Evolutionary conservation across 23 tunicate species (phyloP), one percentile per base, ranked within the genome.

Genomic region (Halocynthia aurantium): DNA sequence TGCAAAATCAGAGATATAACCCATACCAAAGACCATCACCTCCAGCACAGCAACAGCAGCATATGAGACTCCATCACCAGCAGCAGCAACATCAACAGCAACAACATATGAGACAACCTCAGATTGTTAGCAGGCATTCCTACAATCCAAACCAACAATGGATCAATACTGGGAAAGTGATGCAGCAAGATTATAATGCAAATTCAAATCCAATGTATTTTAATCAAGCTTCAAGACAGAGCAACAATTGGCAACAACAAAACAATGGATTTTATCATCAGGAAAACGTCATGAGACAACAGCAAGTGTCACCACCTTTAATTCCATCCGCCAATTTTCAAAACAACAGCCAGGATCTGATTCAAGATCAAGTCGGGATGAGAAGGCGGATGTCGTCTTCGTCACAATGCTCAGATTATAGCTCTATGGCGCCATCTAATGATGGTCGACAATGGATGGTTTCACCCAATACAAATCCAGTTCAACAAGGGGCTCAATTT

Each of bases 1-100:
- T 49, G 9, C 49, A 49, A 6, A 49, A 40, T 9, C 49, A 10
- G 19, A 65, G 70, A 49, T 65, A 65, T 15, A 65, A 65, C 31
- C 70, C 70, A 1, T 65, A 65, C 70, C 70, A 65, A 65, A 40
- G 70, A 10, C 70, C 70, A 10, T 65, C 70, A 11, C 70, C 70
- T 6, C 70, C 70, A 20, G 31, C 31, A 49, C 70, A 11, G 19
- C 70, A 65, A 11, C 44, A 31, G 44, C 44, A 31, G 44, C 44
- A 31, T 31, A 31, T 31, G 44, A 31, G 44, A 31, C 44, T 31
- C 44, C 44, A 31, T 31, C 44, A 31, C 2, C 44, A 31, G 44
- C 44, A 31, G 44, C 44, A 31, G 44, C 44, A 31, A 4, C 44
- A 31, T 1, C 44, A 31, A 4, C 44, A 31, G 44, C 44, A 31